Base-by-base conservation (phyloP, 2,797 vertebrate species). In the Luscinia megarhynchos region DNA sequence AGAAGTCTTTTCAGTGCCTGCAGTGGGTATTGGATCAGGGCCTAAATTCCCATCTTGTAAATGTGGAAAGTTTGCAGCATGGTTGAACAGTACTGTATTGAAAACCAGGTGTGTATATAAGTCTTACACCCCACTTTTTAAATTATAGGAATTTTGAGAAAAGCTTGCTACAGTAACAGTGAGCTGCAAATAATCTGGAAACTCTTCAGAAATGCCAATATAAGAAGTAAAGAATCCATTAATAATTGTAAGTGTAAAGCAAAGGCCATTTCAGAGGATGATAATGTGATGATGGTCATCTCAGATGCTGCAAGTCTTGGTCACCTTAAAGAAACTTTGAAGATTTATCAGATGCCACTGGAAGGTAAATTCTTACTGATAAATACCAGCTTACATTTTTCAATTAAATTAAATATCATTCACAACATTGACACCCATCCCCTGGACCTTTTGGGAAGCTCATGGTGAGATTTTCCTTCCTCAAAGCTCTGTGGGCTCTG, bases 41-140 rank as follows among this genome's bases (percentile, higher is more conserved):
- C 95, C 96, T 95, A 95, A 95, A 92, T 94, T 96, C 69, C 87
- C 92, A 85, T 96, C 94, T 94, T 97, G 90, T 94, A 95, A 96
- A 95, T 94, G 87, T 95, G 94, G 93, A 95, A 97, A 95, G 76
- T 92, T 66, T 93, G 95, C 94, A 83, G 79, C 51, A 1, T 70
- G 82, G 67, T 75, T 10, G 10, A 95, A 96, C 93, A 95, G 94
- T 92, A 40, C 72, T 84, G 89, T 93, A 96, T 95, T 97, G 63
- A 95, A 94, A 92, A 18, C 79, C 74, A 26, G 77, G 14, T 92
- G 69, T 84, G 26, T 81, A 23, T 62, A 0, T 20, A 48, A 73
- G 81, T 45, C 89, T 93, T 92, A 94, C 40, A 78, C 87, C 87
- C 90, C 81, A 68, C 91, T 93, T 95, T 51, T 95, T 92, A 89